Conservation (phyloP, 1,140 invertebrate genomes). For the Nasonia giraulti region DNA sequence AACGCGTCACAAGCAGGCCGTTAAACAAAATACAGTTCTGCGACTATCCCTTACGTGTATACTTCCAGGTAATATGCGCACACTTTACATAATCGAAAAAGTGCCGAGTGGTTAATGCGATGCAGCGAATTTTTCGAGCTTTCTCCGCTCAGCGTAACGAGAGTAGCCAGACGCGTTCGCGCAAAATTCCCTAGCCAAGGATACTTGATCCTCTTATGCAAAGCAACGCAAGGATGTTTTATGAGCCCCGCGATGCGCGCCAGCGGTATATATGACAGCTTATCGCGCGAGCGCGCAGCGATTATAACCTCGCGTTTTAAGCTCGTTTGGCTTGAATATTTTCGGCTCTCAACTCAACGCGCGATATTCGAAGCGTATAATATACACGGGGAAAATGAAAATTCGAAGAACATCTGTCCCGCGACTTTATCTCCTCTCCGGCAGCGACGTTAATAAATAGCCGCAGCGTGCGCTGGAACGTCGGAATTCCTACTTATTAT, state of each 20-base stretch:
- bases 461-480: no score
- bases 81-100: neutral
- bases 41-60: no score
- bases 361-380: neutral
- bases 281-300: conserved; percentile 1
- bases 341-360: neutral
- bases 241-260: neutral
- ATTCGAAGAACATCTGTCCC: neutral
- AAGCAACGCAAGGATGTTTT: conserved; percentile 21
- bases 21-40: no score
- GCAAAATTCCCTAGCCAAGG: conserved; percentile 17
- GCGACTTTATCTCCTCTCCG: no score
- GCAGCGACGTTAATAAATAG: no score
- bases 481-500: conserved; percentile 23
- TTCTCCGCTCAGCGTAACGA: neutral
- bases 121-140: conserved; percentile 9
- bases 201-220: conserved; percentile 43
- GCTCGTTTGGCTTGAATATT: neutral
- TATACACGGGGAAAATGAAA: neutral
- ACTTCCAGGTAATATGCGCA: no score
- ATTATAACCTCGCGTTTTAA: conserved; percentile 2
- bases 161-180: neutral
- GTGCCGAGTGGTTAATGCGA: conserved; percentile 28
- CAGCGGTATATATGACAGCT: neutral
- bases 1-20: no score